A percentile compares a stretch with the other conserved stretches of the same genome.
Conservation (phyloP, 1,140 invertebrate genomes). For the Oppia nitens region DNA sequence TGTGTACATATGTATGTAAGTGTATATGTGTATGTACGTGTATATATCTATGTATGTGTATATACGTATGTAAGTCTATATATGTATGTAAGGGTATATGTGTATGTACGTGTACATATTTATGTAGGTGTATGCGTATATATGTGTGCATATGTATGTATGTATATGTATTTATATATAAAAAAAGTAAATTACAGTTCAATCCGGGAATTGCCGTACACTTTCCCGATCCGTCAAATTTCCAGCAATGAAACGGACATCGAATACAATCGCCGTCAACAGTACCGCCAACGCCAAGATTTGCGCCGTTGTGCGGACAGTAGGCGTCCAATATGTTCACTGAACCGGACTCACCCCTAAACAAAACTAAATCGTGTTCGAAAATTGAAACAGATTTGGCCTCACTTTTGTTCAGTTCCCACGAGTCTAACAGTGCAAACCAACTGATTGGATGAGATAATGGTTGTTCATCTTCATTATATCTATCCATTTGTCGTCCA, state of each 20-base stretch:
- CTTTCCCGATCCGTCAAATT: slow-evolving; percentile 48
- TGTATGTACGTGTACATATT: too few species aligned
- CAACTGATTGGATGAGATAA: slow-evolving; percentile 80
- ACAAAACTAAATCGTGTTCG: slow-evolving; percentile 61
- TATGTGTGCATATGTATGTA: too few species aligned
- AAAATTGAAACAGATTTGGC: slow-evolving; percentile 38
- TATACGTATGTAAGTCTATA: too few species aligned
- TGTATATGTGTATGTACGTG: too few species aligned
- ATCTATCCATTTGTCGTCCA: too few species aligned
- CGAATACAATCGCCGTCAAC: slow-evolving; percentile 52
- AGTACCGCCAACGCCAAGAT: slow-evolving; percentile 54
- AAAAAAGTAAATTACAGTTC: too few species aligned
- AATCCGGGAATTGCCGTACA: slow-evolving; percentile 51
- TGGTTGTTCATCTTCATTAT: too few species aligned
- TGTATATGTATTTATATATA: too few species aligned
- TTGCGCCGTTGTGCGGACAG: slow-evolving; percentile 74
- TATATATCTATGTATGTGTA: too few species aligned
- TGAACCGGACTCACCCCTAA: slow-evolving; percentile 39
- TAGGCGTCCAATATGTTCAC: slow-evolving; percentile 59
- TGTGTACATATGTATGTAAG: too few species aligned
- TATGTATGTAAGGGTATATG: too few species aligned
- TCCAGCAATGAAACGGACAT: slow-evolving; percentile 78
- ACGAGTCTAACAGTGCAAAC: slow-evolving; percentile 57
- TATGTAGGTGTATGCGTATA: too few species aligned
- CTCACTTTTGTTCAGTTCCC: slow-evolving; percentile 39